Percentiles rank a stretch among this genome's conserved stretches.
These are phyloP conservation scores for Microplitis deprimator DNA, from an alignment of 2,888 invertebrate genomes.

Conservation along the genomic window DNA sequence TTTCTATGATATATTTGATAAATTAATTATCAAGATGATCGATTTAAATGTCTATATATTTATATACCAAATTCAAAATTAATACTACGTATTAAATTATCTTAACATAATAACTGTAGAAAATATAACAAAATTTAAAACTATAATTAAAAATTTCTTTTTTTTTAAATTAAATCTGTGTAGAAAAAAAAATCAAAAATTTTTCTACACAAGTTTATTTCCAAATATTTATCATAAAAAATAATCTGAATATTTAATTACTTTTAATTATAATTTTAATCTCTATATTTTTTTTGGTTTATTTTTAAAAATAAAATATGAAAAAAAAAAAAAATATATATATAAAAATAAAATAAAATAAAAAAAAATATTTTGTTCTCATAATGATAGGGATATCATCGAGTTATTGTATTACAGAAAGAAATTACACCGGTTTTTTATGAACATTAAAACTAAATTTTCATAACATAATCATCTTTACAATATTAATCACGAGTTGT, in stretches of 20 bases:
- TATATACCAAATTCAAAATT: neutral
- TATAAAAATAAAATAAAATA: neutral
- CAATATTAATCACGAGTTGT: neutral
- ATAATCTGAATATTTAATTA: neutral
- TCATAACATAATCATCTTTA: neutral
- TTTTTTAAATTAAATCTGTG: neutral
- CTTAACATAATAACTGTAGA: neutral
- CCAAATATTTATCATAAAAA: neutral
- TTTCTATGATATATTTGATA: conserved; percentile 12
- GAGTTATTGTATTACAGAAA: neutral
- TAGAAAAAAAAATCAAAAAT: neutral
- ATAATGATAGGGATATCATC: neutral
- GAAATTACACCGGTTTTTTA: neutral
- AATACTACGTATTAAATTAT: neutral
- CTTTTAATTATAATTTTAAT: neutral
- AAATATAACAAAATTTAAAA: neutral
- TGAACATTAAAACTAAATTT: neutral
- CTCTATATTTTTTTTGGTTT: neutral
- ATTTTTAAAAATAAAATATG: neutral
- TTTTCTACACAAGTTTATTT: neutral
- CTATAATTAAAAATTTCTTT: neutral
- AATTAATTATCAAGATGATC: conserved; percentile 10
- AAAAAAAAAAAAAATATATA: neutral
- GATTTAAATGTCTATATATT: too few relatives aligned
- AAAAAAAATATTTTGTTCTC: neutral